Conservation (phyloP, 1,140 invertebrate genomes). For the Bathynomus jamesi region DNA sequence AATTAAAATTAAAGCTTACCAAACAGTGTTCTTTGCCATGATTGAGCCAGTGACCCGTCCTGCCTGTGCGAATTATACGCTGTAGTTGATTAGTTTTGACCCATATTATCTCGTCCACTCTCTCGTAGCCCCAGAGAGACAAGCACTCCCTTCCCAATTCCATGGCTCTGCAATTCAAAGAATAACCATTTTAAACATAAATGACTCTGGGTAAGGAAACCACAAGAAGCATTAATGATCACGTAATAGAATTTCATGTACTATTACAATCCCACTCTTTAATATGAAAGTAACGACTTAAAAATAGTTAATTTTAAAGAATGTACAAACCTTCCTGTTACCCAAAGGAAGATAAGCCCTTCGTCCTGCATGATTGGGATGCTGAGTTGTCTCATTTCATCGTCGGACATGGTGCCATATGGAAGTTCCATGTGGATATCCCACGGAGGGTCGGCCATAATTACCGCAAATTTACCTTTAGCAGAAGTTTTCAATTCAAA, state of each 20-base stretch:
- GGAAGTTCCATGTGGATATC: conserved; percentile 95
- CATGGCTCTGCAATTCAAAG: conserved; percentile 69
- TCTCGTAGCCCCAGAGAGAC: conserved; percentile 88
- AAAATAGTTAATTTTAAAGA: neutral
- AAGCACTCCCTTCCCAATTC: conserved; percentile 88
- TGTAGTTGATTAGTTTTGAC: conserved; percentile 98
- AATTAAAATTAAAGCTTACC: no score
- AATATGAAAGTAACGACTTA: conserved; percentile 7
- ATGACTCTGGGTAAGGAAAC: no score
- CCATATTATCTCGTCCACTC: conserved; percentile 97
- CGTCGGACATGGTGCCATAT: conserved; percentile 98
- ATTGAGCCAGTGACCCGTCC: conserved; percentile 96
- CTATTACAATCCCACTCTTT: conserved; percentile 91
- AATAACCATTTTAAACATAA: no score
- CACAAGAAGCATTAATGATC: no score
- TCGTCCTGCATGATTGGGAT: conserved; percentile 87
- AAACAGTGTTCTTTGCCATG: conserved; percentile 98
- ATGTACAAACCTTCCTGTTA: conserved; percentile 81
- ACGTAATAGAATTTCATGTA: conserved; percentile 78
- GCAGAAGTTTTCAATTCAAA: no score
- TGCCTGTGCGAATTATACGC: conserved; percentile 88
- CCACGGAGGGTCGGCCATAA: conserved; percentile 53
- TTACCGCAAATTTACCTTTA: conserved; percentile 45
- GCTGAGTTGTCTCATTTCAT: conserved; percentile 93
- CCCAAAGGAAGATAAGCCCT: conserved; percentile 94